Evolutionary conservation across 2,113 vertebrate species (phyloP).

Genomic region (Zapornia atra): DNA sequence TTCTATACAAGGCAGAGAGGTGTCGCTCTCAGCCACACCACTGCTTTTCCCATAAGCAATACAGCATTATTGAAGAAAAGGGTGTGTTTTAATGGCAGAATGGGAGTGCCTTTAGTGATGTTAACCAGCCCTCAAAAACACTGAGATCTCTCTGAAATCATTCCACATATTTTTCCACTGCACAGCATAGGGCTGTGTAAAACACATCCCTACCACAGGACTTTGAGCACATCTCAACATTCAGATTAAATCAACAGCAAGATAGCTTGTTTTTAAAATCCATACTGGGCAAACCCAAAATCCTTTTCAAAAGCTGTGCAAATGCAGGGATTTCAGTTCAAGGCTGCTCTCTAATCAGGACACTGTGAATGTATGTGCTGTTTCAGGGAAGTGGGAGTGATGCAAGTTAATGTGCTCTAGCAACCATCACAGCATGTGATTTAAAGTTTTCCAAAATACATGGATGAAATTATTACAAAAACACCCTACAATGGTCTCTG

Average conservation of each 20-base stretch:
- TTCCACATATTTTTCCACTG: not conserved
- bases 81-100: not conserved
- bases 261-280: not conserved
- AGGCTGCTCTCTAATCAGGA: not conserved
- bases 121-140: not conserved
- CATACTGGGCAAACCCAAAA: no score
- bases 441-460: conserved; percentile 11
- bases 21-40: fast-evolving
- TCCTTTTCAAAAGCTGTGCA: not conserved
- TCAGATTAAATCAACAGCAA: not conserved
- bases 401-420: not conserved
- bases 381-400: not conserved
- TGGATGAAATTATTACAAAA: conserved; percentile 28
- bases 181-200: not conserved
- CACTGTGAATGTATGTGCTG: not conserved
- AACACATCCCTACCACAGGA: not conserved
- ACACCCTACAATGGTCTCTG: not conserved
- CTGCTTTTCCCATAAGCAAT: not conserved
- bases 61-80: not conserved
- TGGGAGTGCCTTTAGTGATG: not conserved
- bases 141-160: not conserved
- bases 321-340: not conserved
- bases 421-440: not conserved
- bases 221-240: not conserved
- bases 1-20: not conserved